Base-by-base conservation (phyloP, 1,140 invertebrate species). In the Sminthurinus signatus region DNA sequence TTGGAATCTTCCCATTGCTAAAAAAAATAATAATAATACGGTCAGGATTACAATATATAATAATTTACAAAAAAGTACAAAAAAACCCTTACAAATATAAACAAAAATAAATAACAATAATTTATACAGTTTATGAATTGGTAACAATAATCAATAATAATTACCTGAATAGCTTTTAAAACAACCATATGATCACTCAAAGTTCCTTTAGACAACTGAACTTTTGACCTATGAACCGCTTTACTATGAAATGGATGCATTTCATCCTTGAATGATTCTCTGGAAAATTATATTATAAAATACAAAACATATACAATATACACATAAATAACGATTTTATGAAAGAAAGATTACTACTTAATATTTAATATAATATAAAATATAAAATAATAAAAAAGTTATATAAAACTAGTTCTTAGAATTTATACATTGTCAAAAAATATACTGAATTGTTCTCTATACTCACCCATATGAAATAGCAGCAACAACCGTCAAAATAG, bases 181-280 rank as follows among this genome's bases (percentile, higher is more conserved):
- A 96, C 79, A 5, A 86, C 82, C 82, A 98, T 88, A 74, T 98
- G 95, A 79, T 99, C 96, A 65, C 92, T 96, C 66, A 83, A 87
- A 12, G 89, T 85, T 50, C 83, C 84, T 1, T 84, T 82, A 0
- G 88, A 81, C 64, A 96, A 85, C 62, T 86, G 84, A 64, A 84
- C 83, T 32, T 87, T 80, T 25, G 83, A 82, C 27, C 77, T 74
- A 8, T 76, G 75, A 1, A 84, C 84, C 17, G 81, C 78, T 72
- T 83, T 80, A 75, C 86, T 84, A 67, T 85, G 80, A 59, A 83
- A 81, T 0, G 86, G 83, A 65, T 85, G 81, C 29, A 79, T 74
- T 4, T 90, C 88, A 31, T 95, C 76, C 39, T 89, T 75, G 76
- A 95, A 94, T 1, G 88, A 87, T 78, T 91, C 88, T 61, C 82